These are phyloP conservation scores for Hyles euphorbiae DNA, from an alignment of 1,140 invertebrate species.

Conservation along the genomic window DNA sequence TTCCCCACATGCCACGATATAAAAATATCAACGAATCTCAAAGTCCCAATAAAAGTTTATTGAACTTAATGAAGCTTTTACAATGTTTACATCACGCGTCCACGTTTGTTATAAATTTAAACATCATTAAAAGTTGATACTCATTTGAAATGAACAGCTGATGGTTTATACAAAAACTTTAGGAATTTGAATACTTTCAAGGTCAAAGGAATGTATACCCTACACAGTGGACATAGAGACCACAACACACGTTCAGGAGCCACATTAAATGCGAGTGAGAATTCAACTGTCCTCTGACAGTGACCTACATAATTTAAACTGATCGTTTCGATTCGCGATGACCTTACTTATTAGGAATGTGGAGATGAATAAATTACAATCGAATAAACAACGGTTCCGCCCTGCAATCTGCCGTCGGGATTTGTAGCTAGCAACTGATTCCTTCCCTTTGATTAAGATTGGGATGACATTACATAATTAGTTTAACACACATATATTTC, in stretches of 20 bases:
- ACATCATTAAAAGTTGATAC: too few species aligned
- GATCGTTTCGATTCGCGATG: slow-evolving; percentile 27
- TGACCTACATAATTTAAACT: slow-evolving; percentile 53
- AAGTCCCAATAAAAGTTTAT: too few species aligned
- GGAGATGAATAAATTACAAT: slow-evolving; percentile 1
- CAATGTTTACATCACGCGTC: background rate
- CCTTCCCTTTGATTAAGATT: too few species aligned
- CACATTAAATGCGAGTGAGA: slow-evolving; percentile 13
- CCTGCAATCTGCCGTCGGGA: too few species aligned
- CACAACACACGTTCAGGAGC: slow-evolving; percentile 24
- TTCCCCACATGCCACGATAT: too few species aligned
- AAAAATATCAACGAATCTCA: too few species aligned
- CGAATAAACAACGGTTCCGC: background rate
- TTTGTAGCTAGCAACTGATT: too few species aligned
- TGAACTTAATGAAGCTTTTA: too few species aligned
- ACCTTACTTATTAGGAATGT: slow-evolving; percentile 10
- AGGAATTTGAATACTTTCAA: slow-evolving; percentile 1
- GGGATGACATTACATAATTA: too few species aligned
- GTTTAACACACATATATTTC: too few species aligned
- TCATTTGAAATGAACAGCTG: too few species aligned
- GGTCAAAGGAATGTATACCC: background rate
- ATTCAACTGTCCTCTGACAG: slow-evolving; percentile 45
- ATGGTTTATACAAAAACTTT: slow-evolving; percentile 6
- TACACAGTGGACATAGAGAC: slow-evolving; percentile 17
- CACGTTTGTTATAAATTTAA: too few species aligned